Percentiles rank a stretch among this genome's conserved stretches.
phyloP scores from a whole-genome alignment of 2,888 invertebrate species.

The Hypomecis atomaria region DNA sequence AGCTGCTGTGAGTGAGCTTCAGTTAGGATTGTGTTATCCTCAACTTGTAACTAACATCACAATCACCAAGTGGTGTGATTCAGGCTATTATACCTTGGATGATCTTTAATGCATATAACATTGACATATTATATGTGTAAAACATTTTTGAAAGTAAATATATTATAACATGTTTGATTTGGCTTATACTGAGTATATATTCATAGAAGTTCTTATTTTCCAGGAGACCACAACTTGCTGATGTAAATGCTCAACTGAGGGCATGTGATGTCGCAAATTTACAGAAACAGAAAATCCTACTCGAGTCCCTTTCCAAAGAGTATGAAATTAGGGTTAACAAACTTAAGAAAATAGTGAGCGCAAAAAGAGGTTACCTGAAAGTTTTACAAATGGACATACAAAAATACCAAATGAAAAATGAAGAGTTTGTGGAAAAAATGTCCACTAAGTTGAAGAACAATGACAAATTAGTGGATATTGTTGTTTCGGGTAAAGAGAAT shows the following conservation, averaged over 20 bases:
- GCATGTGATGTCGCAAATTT: slow-evolving; percentile 70
- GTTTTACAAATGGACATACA: slow-evolving; percentile 75
- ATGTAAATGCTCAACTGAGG: slow-evolving; percentile 70
- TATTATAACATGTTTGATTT: not conserved
- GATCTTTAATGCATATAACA: too few relatives aligned
- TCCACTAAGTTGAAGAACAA: slow-evolving; percentile 66
- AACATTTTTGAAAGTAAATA: not conserved
- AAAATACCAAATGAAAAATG: slow-evolving; percentile 76
- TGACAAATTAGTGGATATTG: slow-evolving; percentile 53
- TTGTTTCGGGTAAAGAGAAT: slow-evolving; percentile 50
- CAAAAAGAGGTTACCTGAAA: slow-evolving; percentile 74
- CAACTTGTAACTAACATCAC: too few relatives aligned
- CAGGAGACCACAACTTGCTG: slow-evolving; percentile 74
- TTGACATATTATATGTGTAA: too few relatives aligned
- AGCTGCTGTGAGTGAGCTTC: too few relatives aligned
- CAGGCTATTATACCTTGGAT: too few relatives aligned
- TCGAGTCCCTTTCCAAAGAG: slow-evolving; percentile 71
- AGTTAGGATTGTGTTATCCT: too few relatives aligned
- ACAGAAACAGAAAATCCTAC: slow-evolving; percentile 66
- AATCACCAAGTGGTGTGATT: too few relatives aligned
- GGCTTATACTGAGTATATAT: not conserved
- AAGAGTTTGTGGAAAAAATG: slow-evolving; percentile 65
- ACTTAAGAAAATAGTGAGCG: slow-evolving; percentile 67
- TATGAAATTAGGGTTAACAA: slow-evolving; percentile 70
- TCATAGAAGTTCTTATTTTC: slow-evolving; percentile 33